Evolutionary conservation across 1,140 invertebrate genomes (phyloP), one percentile per base, ranked within the genome.

Genomic region (Agraylea sexmaculata): DNA sequence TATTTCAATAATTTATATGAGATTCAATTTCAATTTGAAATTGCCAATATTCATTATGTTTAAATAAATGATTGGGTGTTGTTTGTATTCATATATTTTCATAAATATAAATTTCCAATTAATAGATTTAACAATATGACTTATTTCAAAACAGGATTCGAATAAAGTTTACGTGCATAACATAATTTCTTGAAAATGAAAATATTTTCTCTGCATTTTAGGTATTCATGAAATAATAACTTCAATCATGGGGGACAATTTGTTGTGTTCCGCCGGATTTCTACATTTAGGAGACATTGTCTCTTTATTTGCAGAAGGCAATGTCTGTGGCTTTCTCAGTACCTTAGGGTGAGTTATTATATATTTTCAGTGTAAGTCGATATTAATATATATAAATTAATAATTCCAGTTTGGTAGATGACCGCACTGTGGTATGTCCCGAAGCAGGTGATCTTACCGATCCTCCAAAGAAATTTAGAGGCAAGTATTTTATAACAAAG

Each of bases 381-480:
- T 31, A 22, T 18, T 16, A 42, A 27, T 22, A 27, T 13, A 42
- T 17, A 8, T 40, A 13, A 16, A 40, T 28, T 43, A 16, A 8
- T 31, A 42, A 56, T 73, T 68, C 15, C 64, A 96, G 93, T 38
- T 74, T 97, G 60, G 92, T 98, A 45, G 93, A 98, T 73, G 92
- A 96, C 69, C 77, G 94, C 59, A 93, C 88, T 59, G 92, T 97
- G 17, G 90, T 98, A 12, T 90, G 89, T 58, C 92, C 93, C 6
- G 83, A 90, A 54, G 88, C 87, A 40, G 92, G 92, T 16, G 88
- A 96, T 66, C 66, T 95, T 37, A 77, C 71, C 37, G 89, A 81
- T 70, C 92, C 92, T 41, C 93, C 93, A n/a, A 94, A 93, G 62
- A 97, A 97, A 66, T 97, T 97, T 67, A 71, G 93, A 76, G 91